phyloP scores from a whole-genome alignment of 2,113 vertebrate genomes.

The Clarias magur region DNA sequence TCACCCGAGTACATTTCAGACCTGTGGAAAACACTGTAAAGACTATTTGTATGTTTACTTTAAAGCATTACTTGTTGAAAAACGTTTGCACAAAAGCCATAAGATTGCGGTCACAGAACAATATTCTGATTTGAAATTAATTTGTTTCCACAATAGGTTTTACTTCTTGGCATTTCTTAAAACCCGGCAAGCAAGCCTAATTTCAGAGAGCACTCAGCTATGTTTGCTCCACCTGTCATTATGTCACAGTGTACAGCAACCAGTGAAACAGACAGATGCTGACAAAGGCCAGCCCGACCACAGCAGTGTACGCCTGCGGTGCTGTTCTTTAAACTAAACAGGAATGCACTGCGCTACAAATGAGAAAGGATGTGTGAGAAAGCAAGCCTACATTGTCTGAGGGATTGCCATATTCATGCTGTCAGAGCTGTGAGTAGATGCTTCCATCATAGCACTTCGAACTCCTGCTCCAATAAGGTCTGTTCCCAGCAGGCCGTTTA shows the following conservation, averaged over 20 bases:
- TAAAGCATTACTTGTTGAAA: background rate
- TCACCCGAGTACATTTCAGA: no score
- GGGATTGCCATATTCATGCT: constrained; percentile 78
- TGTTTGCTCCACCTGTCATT: background rate
- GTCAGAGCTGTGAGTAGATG: constrained; percentile 73
- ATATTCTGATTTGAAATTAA: background rate
- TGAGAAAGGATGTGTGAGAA: background rate
- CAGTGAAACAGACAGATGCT: background rate
- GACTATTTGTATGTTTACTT: background rate
- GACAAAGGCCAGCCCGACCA: background rate
- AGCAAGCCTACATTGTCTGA: constrained; percentile 86
- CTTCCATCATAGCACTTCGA: constrained; percentile 72
- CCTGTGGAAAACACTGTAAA: no score
- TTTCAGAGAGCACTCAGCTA: background rate
- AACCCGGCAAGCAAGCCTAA: background rate
- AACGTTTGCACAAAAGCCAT: background rate
- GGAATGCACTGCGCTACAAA: background rate
- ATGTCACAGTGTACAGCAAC: background rate
- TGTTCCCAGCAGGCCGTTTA: constrained; percentile 88
- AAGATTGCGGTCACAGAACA: background rate
- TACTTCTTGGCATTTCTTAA: background rate
- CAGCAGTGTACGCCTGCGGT: background rate
- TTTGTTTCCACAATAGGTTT: background rate
- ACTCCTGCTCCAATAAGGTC: constrained; percentile 78
- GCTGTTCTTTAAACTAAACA: background rate